phyloP scores from a whole-genome alignment of 1,140 invertebrate species.

The Pentalonia nigronervosa region DNA sequence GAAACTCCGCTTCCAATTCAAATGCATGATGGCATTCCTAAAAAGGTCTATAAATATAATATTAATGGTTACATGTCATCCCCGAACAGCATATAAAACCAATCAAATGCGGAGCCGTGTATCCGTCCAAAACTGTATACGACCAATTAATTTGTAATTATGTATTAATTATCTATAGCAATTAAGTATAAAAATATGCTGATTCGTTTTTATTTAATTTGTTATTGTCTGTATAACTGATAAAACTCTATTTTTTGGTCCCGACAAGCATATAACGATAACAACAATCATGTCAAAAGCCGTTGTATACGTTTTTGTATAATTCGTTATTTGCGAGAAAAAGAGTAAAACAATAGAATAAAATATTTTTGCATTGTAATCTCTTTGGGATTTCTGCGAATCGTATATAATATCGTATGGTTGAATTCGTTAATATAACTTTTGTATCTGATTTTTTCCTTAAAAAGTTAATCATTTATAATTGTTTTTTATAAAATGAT shows the following conservation, averaged over 20 bases:
- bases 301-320: neutral
- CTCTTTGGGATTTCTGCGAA: neutral
- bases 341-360: neutral
- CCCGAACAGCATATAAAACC: neutral
- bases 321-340: neutral
- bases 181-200: neutral
- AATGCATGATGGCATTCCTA: neutral
- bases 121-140: neutral
- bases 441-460: neutral
- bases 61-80: neutral
- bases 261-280: neutral
- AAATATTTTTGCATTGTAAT: neutral
- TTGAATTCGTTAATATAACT: neutral
- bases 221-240: neutral
- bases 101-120: neutral
- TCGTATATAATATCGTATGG: neutral
- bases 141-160: neutral
- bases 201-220: neutral
- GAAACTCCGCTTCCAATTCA: no score
- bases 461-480: neutral
- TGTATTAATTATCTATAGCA: neutral
- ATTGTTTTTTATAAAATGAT: neutral
- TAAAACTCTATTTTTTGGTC: neutral
- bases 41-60: neutral
- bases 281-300: neutral